Base-by-base conservation (phyloP, 1,140 invertebrate species). In the Polyergus mexicanus region DNA sequence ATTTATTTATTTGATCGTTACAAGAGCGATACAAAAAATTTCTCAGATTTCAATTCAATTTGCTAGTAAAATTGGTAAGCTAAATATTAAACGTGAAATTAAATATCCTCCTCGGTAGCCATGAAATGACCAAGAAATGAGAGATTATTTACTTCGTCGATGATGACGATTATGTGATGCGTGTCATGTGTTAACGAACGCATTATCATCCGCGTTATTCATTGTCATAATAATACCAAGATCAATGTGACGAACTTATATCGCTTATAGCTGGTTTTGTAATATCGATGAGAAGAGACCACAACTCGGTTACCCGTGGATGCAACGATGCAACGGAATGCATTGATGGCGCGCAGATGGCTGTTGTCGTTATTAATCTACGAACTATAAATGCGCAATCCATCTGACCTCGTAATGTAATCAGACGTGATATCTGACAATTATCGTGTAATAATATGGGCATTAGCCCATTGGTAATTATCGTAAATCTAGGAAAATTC, bases 251-350 rank as follows among this genome's bases (percentile, higher is more conserved):
- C 19, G 65, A 22, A 38, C 25, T 72, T 72, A 72, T 60, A 25
- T 69, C 47, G 22, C n/a, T 80, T 80, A 80, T 72, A 35, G 78
- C 38, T 41, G 78, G 68, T 83, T 72, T 83, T 83, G 68, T 74
- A 83, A 83, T 47, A 74, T 72, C 78, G 68, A 60, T 25, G 78
- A 51, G 78, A 72, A 44, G 38, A 72, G 68, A 62, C 56, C 54
- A 25, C 62, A 35, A 83, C 63, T 80, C 54, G 51, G 51, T 44
- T 44, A 68, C 25, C 44, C 68, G 54, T 72, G 54, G 47, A 69
- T 72, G 68, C 78, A 72, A 28, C 68, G 68, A 72, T 83, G 66
- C 66, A 62, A 68, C 38, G 78, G 68, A 83, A 74, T 83, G 78
- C 78, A 74, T 60, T 68, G 54, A 5, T 28, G 51, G 66, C 51